Evolutionary conservation across 2,888 invertebrate species (phyloP).

Genomic region (Aphodius granarius): DNA sequence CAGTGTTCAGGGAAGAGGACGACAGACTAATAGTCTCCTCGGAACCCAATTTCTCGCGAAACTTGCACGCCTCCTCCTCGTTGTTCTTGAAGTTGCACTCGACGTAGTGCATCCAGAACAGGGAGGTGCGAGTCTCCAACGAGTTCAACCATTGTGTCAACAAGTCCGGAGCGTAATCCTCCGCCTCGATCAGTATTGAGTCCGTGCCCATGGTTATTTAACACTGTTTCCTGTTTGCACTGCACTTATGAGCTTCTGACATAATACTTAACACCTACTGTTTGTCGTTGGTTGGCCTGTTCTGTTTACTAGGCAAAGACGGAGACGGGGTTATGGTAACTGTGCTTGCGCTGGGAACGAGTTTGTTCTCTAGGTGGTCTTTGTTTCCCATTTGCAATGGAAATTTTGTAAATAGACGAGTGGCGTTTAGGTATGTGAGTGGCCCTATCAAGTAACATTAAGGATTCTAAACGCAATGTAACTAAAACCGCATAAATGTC

Average conservation of each 20-base stretch:
- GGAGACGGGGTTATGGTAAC: not conserved
- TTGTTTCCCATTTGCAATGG: not conserved
- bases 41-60: slow-evolving; percentile 24
- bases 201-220: slow-evolving; percentile 37
- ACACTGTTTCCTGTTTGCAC: slow-evolving; percentile 4
- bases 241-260: slow-evolving; percentile 16
- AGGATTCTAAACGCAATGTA: not conserved
- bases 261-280: slow-evolving; percentile 22
- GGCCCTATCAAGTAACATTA: not conserved
- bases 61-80: slow-evolving; percentile 23
- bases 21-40: slow-evolving; percentile 21
- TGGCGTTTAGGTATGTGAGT: not conserved
- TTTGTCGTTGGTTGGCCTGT: not conserved
- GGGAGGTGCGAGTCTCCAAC: slow-evolving; percentile 47
- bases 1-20: slow-evolving; percentile 18
- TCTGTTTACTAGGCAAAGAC: slow-evolving; percentile 3
- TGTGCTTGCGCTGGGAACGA: not conserved
- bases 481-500: too few species aligned
- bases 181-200: slow-evolving; percentile 36
- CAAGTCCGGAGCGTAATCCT: slow-evolving; percentile 33
- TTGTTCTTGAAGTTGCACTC: slow-evolving; percentile 38
- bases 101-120: slow-evolving; percentile 49
- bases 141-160: slow-evolving; percentile 50
- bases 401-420: not conserved
- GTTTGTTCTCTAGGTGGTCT: not conserved